Evolutionary conservation across 2,797 vertebrate species (phyloP), one percentile per base, ranked within the genome.

Genomic region (Linurgus olivaceus): DNA sequence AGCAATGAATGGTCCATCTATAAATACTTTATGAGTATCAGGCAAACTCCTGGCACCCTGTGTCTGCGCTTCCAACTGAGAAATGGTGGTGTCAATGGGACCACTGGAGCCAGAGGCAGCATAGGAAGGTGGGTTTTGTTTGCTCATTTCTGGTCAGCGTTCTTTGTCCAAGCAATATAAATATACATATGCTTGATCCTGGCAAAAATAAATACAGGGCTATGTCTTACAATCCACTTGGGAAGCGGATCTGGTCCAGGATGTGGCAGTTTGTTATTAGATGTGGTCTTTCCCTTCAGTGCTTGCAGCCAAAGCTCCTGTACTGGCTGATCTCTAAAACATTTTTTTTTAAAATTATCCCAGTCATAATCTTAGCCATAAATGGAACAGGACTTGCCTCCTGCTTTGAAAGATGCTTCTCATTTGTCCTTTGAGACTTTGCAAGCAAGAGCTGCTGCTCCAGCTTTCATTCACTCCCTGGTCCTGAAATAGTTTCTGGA

Each of bases 181-280:
- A 65, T 51, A 72, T 14, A 51, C 13, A 4, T 47, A 7, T 0
- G 1, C 31, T 68, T 59, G 48, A 51, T 91, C 61, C 58, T 44
- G 65, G 62, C 67, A 40, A 68, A 94, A 91, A 93, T 68, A 88
- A 96, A 90, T 44, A 77, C 13, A 33, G 17, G 57, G 25, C 29
- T 67, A 3, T 50, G n/a, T 78, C 82, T 84, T 68, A 75, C 54
- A 78, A 33, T 58, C 65, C 54, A 17, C 68, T 71, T 78, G 76
- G 90, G 90, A 91, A 55, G 57, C 10, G 9, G 73, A 83, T 88
- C 42, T 44, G 18, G 31, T 91, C 73, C 76, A 81, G 79, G 66
- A 88, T 17, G 65, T 94, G 93, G 82, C 87, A 93, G 58, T 35
- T 88, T 90, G 38, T 66, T 84, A 40, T 75, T 77, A 81, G 88